phyloP scores from a whole-genome alignment of 2,113 vertebrate species.

The Noturus placidus region DNA sequence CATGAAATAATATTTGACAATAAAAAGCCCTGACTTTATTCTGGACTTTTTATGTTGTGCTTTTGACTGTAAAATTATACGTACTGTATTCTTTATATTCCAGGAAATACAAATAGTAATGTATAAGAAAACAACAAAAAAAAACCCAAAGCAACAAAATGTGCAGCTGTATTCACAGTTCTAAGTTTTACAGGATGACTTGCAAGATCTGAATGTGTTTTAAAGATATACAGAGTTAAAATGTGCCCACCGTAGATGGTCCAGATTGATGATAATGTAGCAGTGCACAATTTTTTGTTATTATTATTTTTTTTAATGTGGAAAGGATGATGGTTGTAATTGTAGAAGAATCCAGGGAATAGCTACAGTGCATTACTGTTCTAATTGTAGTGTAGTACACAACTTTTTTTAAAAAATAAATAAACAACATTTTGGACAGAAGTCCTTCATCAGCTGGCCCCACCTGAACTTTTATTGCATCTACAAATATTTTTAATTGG shows the following conservation, averaged over 20 bases:
- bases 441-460: not conserved
- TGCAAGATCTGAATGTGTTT: not conserved
- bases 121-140: no score
- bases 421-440: no score
- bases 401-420: no score
- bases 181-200: not conserved
- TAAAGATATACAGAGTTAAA: not conserved
- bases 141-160: no score
- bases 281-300: no score
- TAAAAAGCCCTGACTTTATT: constrained; percentile 56
- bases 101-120: constrained; percentile 21
- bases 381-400: not conserved
- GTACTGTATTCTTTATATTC: constrained; percentile 43
- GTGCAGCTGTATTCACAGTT: not conserved
- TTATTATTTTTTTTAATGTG: no score
- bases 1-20: constrained; percentile 56
- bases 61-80: not conserved
- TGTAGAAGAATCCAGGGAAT: not conserved
- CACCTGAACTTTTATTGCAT: not conserved
- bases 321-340: not conserved
- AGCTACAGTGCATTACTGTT: not conserved
- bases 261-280: not conserved
- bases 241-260: not conserved
- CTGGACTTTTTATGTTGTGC: not conserved
- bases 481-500: not conserved